These are phyloP conservation scores for Silvanus unidentatus DNA, from an alignment of 2,888 invertebrate genomes.

Conservation along the genomic window DNA sequence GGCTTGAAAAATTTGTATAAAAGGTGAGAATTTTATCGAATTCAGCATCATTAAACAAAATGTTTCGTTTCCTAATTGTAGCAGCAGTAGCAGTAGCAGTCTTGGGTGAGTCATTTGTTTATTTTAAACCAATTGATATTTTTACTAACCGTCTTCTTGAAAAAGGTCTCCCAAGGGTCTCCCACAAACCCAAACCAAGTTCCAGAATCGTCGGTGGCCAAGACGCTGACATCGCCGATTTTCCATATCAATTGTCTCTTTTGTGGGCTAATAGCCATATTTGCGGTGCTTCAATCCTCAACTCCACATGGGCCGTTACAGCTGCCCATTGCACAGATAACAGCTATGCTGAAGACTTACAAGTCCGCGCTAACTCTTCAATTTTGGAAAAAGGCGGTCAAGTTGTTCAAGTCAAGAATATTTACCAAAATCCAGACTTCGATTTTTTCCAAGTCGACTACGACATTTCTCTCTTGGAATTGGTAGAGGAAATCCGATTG, in stretches of 20 bases:
- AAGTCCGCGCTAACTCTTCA: slow-evolving; percentile 15
- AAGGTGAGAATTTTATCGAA: too few relatives aligned
- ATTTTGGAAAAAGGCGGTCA: slow-evolving; percentile 12
- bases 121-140: too few relatives aligned
- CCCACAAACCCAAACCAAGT: not conserved
- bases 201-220: slow-evolving; percentile 20
- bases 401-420: slow-evolving; percentile 10
- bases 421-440: slow-evolving; percentile 16
- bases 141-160: too few relatives aligned
- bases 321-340: slow-evolving; percentile 31
- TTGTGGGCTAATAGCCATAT: slow-evolving; percentile 7
- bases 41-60: not conserved
- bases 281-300: slow-evolving; percentile 25
- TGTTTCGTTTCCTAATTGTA: not conserved
- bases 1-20: too few relatives aligned
- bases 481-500: slow-evolving; percentile 36
- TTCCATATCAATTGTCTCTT: slow-evolving; percentile 20
- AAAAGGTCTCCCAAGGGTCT: not conserved
- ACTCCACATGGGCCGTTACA: slow-evolving; percentile 22
- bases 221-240: slow-evolving; percentile 16
- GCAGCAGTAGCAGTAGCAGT: not conserved
- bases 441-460: slow-evolving; percentile 14
- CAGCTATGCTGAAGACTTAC: not conserved
- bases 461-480: slow-evolving; percentile 19
- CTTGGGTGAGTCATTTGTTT: too few relatives aligned